Base-by-base conservation (phyloP, 1,140 invertebrate species). In the Palaemon carinicauda region DNA sequence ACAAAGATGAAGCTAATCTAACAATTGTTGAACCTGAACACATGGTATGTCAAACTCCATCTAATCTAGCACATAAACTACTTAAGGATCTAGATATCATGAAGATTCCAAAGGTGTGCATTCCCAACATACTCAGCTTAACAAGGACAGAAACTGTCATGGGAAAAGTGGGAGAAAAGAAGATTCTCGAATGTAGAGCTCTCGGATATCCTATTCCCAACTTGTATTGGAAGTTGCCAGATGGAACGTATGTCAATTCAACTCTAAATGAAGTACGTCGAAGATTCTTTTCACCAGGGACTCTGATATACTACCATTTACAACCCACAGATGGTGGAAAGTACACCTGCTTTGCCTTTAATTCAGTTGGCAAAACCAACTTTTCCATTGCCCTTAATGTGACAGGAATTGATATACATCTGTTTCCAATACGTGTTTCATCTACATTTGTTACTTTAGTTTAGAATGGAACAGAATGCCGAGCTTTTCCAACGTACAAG, bases 191-290 rank as follows among this genome's bases (percentile, higher is more conserved):
- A 79, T 93, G 92, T 89, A 91, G 92, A 21, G 91, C 91, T 4
- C 89, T 92, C 27, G 92, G 92, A 4, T 90, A 91, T 14, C 92
- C 92, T 27, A 52, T 80, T 1, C 92, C 92, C 10, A 74, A 89
- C n/a, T 88, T 93, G 1, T 88, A 89, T n/a, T 93, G 92, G 92
- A 89, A 91, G 31, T 87, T 92, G n/a, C 92, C 92, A 9, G 90
- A 90, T 74, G 92, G 92, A 7, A 84, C 88, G 3, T 65, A 90
- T 3, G 52, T 92, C 4, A 92, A 91, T 82, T 83, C 87, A 74
- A 87, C 90, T 27, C 81, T 89, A 12, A 90, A 91, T 71, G 85
- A 90, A 82, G 89, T 90, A 24, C 83, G 90, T 24, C 80, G 91
- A 77, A 89, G 90, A 41, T 88, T 92, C 19, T 89, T 88, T 50